A percentile compares a stretch with the other conserved stretches of the same genome.
Evolutionary conservation across 2,113 vertebrate species (phyloP).

Genomic region (Bubo bubo): DNA sequence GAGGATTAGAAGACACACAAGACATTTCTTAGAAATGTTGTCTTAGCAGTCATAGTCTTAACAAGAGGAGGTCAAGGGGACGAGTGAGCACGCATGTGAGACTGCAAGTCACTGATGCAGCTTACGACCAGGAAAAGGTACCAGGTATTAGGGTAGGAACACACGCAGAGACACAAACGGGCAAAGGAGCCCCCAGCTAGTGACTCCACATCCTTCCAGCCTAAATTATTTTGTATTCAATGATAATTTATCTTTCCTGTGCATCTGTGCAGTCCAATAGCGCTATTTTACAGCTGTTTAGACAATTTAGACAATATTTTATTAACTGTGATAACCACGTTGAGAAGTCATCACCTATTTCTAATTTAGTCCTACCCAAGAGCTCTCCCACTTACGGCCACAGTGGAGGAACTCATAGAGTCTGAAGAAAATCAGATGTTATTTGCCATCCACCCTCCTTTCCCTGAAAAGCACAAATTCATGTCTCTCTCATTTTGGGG

Average conservation of each 20-base stretch:
- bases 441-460: background rate
- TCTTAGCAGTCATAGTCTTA: background rate
- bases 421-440: background rate
- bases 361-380: background rate
- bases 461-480: background rate
- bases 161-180: background rate
- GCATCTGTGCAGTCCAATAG: background rate
- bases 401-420: background rate
- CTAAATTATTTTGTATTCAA: background rate
- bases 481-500: background rate
- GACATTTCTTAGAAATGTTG: slow-evolving; percentile 19
- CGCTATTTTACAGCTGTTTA: background rate
- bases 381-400: background rate
- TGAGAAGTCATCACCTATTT: background rate
- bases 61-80: background rate
- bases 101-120: background rate
- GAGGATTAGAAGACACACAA: slow-evolving; percentile 22
- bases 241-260: background rate
- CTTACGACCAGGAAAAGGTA: background rate
- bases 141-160: background rate
- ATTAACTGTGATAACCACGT: background rate
- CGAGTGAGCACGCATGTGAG: background rate
- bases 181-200: background rate
- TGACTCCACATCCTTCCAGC: background rate
- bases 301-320: background rate